Evolutionary conservation across 2,888 invertebrate genomes (phyloP), one percentile per base, ranked within the genome.

Genomic region (Gari tellinella): DNA sequence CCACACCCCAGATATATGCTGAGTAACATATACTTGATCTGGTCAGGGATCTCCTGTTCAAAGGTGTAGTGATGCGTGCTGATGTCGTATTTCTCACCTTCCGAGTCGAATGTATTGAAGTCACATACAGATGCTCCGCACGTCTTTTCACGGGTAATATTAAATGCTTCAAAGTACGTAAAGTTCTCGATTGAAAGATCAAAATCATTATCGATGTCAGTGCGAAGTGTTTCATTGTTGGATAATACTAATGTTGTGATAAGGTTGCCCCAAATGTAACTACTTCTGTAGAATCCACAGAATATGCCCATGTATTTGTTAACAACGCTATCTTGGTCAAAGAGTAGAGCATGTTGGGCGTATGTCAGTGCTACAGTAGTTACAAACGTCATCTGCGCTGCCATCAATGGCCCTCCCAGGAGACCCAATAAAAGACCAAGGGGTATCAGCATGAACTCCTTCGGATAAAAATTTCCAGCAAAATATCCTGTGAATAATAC

Each of bases 221-320:
- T 55, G 14, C 49, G 53, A 21, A 53, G 57, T 26, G 75, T 79
- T 67, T 76, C 76, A 52, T 85, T 85, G 51, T 79, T 80, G 0
- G 80, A 74, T 7, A 91, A 70, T 12, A 90, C 84, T 1, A 86
- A 60, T 3, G 90, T 86, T 2, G 90, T 88, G 21, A 91, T 86
- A 10, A 90, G 77, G 64, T 90, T 89, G 15, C 90, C 91, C 90
- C 90, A 90, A 12, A 91, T 86, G 62, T 89, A 89, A 58, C 89
- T 89, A 52, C 84, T 87, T 58, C 90, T 83, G 66, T 87, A 88
- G 48, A 90, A 83, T 12, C 87, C 88, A 62, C 85, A 87, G 61
- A 91, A 91, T 64, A 91, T 87, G 15, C 90, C 89, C 86, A 89
- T 90, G 74, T 89, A 90, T 63, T 86, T 86, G 64, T 87, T 88